phyloP scores from a whole-genome alignment of 2,888 invertebrate species.

The Caenorhabditis uteleia region DNA sequence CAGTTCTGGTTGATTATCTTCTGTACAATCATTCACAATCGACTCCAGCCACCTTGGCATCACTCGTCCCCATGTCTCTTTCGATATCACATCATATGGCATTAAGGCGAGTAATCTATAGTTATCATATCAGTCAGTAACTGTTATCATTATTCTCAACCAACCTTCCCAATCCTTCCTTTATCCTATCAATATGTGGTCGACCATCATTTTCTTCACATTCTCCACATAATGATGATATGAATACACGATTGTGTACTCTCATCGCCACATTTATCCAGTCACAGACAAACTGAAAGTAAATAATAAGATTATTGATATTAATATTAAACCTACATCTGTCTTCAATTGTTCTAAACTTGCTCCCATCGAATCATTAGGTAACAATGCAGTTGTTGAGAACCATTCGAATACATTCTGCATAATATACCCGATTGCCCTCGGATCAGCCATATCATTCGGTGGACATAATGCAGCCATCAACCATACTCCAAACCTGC shows the following conservation, averaged over 20 bases:
- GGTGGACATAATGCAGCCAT: slow-evolving; percentile 84
- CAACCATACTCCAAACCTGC: slow-evolving; percentile 95
- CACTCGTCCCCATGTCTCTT: slow-evolving; percentile 85
- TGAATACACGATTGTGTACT: slow-evolving; percentile 86
- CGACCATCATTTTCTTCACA: slow-evolving; percentile 83
- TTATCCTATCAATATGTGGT: slow-evolving; percentile 80
- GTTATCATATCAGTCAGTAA: no score
- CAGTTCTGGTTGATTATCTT: slow-evolving; percentile 78
- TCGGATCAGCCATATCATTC: slow-evolving; percentile 71
- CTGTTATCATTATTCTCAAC: no score
- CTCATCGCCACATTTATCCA: slow-evolving; percentile 87
- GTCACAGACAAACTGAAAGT: slow-evolving; percentile 82
- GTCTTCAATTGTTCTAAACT: slow-evolving; percentile 68
- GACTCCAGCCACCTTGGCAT: slow-evolving; percentile 92
- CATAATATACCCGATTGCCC: slow-evolving; percentile 83
- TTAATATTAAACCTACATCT: slow-evolving; percentile 47
- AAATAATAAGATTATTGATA: slow-evolving; percentile 5
- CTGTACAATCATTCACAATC: slow-evolving; percentile 49
- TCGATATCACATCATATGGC: slow-evolving; percentile 93
- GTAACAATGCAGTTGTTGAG: slow-evolving; percentile 93
- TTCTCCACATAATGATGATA: slow-evolving; percentile 91
- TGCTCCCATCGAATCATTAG: slow-evolving; percentile 75
- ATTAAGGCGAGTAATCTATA: slow-evolving; percentile 96
- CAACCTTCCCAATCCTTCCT: slow-evolving; percentile 78
- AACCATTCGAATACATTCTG: slow-evolving; percentile 99